phyloP scores from a whole-genome alignment of 2,888 invertebrate species.

The Campaea margaritaria region DNA sequence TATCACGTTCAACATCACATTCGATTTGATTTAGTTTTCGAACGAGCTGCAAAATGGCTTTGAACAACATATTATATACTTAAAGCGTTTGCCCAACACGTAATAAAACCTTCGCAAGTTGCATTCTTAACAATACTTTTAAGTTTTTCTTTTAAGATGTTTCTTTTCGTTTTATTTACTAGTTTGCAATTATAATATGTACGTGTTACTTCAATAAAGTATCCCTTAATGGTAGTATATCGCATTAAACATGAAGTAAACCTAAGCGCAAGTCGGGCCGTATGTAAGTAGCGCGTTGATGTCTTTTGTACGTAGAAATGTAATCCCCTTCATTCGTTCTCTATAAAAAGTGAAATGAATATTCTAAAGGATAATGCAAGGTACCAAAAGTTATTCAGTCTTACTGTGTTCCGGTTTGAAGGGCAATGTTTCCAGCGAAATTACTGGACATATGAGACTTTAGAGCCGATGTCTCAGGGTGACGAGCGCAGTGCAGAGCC shows the following conservation, averaged over 20 bases:
- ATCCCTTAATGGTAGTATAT: no score
- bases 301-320: constrained; percentile 47
- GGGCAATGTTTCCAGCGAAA: no score
- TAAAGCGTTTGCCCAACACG: not conserved
- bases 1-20: constrained; percentile 54
- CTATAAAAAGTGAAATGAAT: not conserved
- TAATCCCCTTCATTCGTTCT: not conserved
- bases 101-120: no score
- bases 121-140: no score
- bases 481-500: no score
- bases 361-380: not conserved
- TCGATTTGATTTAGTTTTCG: constrained; percentile 51
- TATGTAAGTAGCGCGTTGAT: constrained; percentile 47
- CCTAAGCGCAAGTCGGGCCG: not conserved
- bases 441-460: no score
- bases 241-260: no score
- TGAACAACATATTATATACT: constrained; percentile 3
- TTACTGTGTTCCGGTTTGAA: no score
- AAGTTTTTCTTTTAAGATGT: not conserved
- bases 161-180: not conserved
- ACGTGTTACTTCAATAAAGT: not conserved
- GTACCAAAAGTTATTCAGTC: not conserved
- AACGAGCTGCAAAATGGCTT: constrained; percentile 30
- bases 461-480: no score
- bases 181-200: not conserved